Base-by-base conservation (phyloP, 2,797 vertebrate species). In the Chaetodon trifasciatus region DNA sequence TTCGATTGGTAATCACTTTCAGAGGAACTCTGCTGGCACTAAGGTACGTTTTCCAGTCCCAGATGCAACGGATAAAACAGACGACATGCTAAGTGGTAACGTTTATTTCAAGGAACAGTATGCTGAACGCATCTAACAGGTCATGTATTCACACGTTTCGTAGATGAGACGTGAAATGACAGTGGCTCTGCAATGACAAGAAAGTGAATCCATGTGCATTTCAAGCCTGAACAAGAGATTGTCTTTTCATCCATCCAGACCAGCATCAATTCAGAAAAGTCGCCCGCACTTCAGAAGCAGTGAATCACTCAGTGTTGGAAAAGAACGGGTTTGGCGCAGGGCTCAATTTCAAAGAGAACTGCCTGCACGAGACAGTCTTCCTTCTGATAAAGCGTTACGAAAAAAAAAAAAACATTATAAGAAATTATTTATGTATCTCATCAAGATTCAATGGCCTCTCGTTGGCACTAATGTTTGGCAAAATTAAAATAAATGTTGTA, bases 81-180 rank as follows among this genome's bases (percentile, higher is more conserved):
- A 74, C 57, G 64, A 57, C 32, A 42, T 40, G 11, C 62, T 28
- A 42, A 37, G 8, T 78, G 49, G 23, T 58, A 63, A 78, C 32
- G 55, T 91, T 90, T 91, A 88, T 82, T 89, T 66, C 11, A 17
- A 79, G 49, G 74, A 85, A 79, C 65, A 46, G 44, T 46, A 32
- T 69, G 40, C 2, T 63, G 16, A 76, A 73, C 64, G 56, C 13
- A 52, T 75, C 53, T n/a, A 1, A 56, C n/a, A 55, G 17, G 11
- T 65, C 50, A n/a, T n/a, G 40, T 42, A 15, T 32, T 72, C 6
- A 53, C 32, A 78, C 32, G 1, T 37, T 64, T 58, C n/a, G 37
- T 4, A 44, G 5, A 52, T 39, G 39, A 85, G n/a, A 52, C n/a
- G 65, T 60, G 17, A 74, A 39, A 28, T 56, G 37, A 76, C 8